Percentiles rank a stretch among this genome's conserved stretches.
Evolutionary conservation across 2,113 vertebrate genomes (phyloP).

Genomic region (Leptobrachium ailaonicum): DNA sequence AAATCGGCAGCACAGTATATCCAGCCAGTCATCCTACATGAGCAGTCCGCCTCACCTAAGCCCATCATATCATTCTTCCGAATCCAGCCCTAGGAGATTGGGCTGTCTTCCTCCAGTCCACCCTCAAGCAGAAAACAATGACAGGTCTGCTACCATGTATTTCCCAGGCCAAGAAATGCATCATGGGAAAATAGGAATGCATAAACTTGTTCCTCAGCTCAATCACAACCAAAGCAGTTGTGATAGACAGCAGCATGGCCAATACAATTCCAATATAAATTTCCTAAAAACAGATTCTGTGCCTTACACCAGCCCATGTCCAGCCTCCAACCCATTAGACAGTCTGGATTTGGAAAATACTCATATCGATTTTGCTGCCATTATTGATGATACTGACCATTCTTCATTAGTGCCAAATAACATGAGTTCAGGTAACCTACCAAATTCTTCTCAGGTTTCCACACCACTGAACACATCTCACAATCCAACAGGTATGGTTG

Average conservation of each 20-base stretch:
- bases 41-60: slow-evolving; percentile 68
- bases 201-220: slow-evolving; percentile 55
- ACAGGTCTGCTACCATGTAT: slow-evolving; percentile 60
- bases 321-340: slow-evolving; percentile 85
- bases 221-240: slow-evolving; percentile 58
- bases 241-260: slow-evolving; percentile 55
- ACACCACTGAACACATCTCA: slow-evolving; percentile 44
- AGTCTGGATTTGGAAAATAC: slow-evolving; percentile 93
- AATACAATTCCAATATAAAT: slow-evolving; percentile 60
- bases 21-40: slow-evolving; percentile 65
- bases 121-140: slow-evolving; percentile 58
- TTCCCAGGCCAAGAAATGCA: slow-evolving; percentile 73
- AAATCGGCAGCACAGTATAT: slow-evolving; percentile 69
- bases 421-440: slow-evolving; percentile 71
- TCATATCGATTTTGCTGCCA: slow-evolving; percentile 94
- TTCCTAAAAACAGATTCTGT: slow-evolving; percentile 69
- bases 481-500: slow-evolving; percentile 54
- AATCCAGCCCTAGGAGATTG: slow-evolving; percentile 56
- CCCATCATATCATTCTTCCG: slow-evolving; percentile 64
- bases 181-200: slow-evolving; percentile 56
- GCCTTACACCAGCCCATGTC: slow-evolving; percentile 74
- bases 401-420: slow-evolving; percentile 66
- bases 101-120: slow-evolving; percentile 71
- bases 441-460: slow-evolving; percentile 65
- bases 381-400: slow-evolving; percentile 86